Percentiles rank a stretch among this genome's conserved stretches.
Evolutionary conservation across 2,113 vertebrate species (phyloP).

Genomic region (Mustelus asterias): DNA sequence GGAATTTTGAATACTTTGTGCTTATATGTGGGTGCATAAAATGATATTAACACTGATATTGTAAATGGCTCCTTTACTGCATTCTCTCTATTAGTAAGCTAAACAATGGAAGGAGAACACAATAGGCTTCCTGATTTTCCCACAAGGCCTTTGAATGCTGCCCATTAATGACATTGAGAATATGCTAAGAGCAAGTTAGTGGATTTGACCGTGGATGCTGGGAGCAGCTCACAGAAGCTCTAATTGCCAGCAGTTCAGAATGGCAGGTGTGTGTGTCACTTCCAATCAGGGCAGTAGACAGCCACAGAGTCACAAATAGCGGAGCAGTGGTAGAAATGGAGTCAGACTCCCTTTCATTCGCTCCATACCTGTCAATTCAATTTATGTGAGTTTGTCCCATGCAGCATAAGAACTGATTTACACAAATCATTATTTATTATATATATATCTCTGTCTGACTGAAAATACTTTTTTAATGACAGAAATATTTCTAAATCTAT

Average conservation of each 20-base stretch:
- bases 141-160: constrained; percentile 28
- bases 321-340: constrained; percentile 35
- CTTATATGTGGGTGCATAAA: neutral
- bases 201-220: constrained; percentile 5
- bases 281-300: constrained; percentile 60
- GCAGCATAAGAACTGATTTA: constrained; percentile 63
- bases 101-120: constrained; percentile 11
- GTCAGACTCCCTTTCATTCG: constrained; percentile 52
- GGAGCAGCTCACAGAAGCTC: constrained; percentile 44
- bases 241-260: constrained; percentile 59
- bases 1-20: neutral
- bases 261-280: constrained; percentile 75
- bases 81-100: constrained; percentile 11
- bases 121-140: neutral
- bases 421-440: constrained; percentile 42
- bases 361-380: constrained; percentile 81
- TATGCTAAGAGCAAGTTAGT: constrained; percentile 50
- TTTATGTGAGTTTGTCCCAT: constrained; percentile 79
- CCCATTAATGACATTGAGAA: constrained; percentile 55
- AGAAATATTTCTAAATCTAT: neutral
- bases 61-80: neutral
- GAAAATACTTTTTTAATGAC: neutral
- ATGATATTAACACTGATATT: neutral
- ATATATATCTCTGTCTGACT: neutral
- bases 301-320: constrained; percentile 44